Conservation (phyloP, 2,797 vertebrate species). For the Enoplosus armatus region DNA sequence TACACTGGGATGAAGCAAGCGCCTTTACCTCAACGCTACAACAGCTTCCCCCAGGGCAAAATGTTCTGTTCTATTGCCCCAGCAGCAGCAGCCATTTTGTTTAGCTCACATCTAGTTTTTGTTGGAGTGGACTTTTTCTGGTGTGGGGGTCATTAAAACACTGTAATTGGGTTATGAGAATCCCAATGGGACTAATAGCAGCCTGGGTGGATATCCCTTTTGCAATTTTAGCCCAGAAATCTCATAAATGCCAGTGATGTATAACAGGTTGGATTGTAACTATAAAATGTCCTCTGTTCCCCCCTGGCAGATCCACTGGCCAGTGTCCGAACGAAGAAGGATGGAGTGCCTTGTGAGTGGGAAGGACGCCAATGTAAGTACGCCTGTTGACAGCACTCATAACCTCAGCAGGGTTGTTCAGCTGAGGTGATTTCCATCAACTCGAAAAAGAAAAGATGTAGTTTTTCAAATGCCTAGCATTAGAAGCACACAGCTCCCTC, state of each 20-base stretch:
- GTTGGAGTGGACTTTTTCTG: constrained; percentile 51
- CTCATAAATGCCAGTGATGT: constrained; percentile 71
- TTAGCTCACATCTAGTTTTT: constrained; percentile 55
- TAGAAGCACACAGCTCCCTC: constrained; percentile 17
- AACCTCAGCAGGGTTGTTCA: constrained; percentile 29
- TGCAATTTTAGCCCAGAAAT: constrained; percentile 52
- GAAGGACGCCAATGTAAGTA: constrained; percentile 97
- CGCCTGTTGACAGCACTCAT: constrained; percentile 18
- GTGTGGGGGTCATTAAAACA: constrained; percentile 55
- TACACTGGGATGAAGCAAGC: constrained; percentile 33
- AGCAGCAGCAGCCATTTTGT: constrained; percentile 29
- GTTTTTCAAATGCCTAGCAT: background rate
- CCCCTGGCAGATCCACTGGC: constrained; percentile 94
- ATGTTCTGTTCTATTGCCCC: constrained; percentile 38
- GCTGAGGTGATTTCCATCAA: constrained; percentile 45
- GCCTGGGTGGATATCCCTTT: constrained; percentile 63
- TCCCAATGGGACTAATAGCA: constrained; percentile 69
- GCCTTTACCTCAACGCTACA: constrained; percentile 36
- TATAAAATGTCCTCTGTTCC: constrained; percentile 61
- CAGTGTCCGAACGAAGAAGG: constrained; percentile 92
- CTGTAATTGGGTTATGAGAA: constrained; percentile 65
- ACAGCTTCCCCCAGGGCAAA: constrained; percentile 25
- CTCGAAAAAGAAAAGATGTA: constrained; percentile 15
- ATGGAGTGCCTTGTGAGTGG: constrained; percentile 96
- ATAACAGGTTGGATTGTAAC: constrained; percentile 58